Conservation (phyloP, 2,113 vertebrate genomes). For the Chionis minor region DNA sequence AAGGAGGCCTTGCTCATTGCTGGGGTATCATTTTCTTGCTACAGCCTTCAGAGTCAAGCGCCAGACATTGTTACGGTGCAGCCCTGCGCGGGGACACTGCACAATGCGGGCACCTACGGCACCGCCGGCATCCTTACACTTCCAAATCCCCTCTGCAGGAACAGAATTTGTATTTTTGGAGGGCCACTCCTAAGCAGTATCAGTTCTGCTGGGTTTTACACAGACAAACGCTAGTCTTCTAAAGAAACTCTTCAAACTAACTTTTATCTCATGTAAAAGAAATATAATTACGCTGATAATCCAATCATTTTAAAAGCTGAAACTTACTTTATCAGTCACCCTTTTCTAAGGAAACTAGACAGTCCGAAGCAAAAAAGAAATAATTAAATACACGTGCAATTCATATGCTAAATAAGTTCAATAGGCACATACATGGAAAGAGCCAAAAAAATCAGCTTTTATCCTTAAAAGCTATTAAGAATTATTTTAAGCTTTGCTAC, state of each 20-base stretch:
- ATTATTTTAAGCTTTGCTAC: neutral
- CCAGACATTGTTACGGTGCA: neutral
- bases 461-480: neutral
- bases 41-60: neutral
- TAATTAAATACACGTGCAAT: neutral
- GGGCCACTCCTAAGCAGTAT: neutral
- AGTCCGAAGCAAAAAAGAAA: neutral
- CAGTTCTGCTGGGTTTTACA: neutral
- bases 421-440: neutral
- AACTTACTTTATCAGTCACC: neutral
- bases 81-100: neutral
- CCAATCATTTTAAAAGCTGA: neutral
- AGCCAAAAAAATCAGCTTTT: neutral
- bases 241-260: neutral
- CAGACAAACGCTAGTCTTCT: neutral
- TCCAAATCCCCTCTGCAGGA: neutral
- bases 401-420: neutral
- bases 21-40: neutral
- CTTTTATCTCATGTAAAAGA: neutral
- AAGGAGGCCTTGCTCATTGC: neutral
- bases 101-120: accelerated
- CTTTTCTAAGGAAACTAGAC: neutral
- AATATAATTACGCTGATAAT: neutral
- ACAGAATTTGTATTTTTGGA: neutral
- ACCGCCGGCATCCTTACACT: accelerated